Conservation (phyloP, 2,797 vertebrate genomes). For the Australoheros facetus region DNA sequence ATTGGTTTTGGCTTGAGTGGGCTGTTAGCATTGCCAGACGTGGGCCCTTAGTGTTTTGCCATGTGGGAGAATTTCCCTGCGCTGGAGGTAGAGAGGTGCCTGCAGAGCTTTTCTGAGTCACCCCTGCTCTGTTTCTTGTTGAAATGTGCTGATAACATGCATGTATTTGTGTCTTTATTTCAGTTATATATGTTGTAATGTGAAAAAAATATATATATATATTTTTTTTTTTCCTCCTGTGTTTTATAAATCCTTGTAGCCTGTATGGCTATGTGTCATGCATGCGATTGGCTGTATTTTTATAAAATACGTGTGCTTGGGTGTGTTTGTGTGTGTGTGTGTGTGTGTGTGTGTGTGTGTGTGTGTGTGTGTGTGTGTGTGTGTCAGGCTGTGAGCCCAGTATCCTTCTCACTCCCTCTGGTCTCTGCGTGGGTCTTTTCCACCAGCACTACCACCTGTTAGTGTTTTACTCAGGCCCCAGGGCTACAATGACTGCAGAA, state of each 20-base stretch:
- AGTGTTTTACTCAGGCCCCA: slow-evolving; percentile 76
- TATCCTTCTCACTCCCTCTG: slow-evolving; percentile 73
- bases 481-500: slow-evolving; percentile 71
- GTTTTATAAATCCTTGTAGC: background rate
- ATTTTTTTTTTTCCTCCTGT: background rate
- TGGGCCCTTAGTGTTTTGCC: slow-evolving; percentile 73
- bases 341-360: slow-evolving; percentile 62
- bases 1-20: slow-evolving; percentile 83
- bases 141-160: slow-evolving; percentile 6
- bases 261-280: slow-evolving; percentile 47
- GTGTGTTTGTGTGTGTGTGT: slow-evolving; percentile 54
- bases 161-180: background rate
- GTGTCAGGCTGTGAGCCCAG: slow-evolving; percentile 67
- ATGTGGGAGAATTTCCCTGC: slow-evolving; percentile 75
- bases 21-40: slow-evolving; percentile 72
- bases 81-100: slow-evolving; percentile 62
- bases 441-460: slow-evolving; percentile 76
- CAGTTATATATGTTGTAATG: background rate
- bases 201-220: background rate
- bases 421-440: slow-evolving; percentile 80
- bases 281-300: slow-evolving; percentile 53
- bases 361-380: slow-evolving; percentile 54
- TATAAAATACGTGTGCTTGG: slow-evolving; percentile 29
- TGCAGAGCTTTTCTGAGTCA: slow-evolving; percentile 60
- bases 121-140: slow-evolving; percentile 11